Base-by-base conservation (phyloP, 2,113 vertebrate species). In the Numida meleagris region DNA sequence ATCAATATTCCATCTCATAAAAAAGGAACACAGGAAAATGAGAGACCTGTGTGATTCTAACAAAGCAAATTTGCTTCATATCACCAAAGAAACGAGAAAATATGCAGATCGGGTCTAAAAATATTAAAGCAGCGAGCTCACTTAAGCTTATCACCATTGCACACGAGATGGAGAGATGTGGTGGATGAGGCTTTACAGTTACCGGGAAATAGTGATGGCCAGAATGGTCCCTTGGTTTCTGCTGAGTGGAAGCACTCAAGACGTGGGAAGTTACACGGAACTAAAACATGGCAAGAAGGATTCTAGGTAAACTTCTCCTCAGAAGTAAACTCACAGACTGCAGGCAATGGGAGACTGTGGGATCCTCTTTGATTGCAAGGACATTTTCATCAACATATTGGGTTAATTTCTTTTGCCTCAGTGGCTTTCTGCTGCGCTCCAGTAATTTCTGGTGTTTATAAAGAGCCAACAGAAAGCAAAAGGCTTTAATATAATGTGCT, bases 81-180 rank as follows among this genome's bases (percentile, higher is more conserved):
- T 33, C 48, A 66, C n/a, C 45, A 74, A 79, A 84, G 11, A 81
- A 82, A 72, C 3, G 15, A n/a, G 5, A 53, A 77, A 82, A 55
- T 7, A 46, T 21, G 50, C 42, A 79, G 73, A 82, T 71, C 4
- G 33, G 11, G 12, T 62, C 34, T 58, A 82, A 88, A 93, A 96
- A 85, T 88, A 88, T 87, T 87, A 61, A 87, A 55, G 65, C 31
- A 79, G 46, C 14, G 36, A 95, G 31, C 2, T 63, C 82, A 43
- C 75, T 91, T 75, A 36, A 40, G 50, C 67, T 96, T 90, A 91
- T 88, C 84, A 76, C 45, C 23, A 11, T 80, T 85, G 46, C 20
- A 48, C 15, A 33, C 4, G 43, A 80, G 74, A 78, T 34, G 74
- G 17, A 42, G 42, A 89, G 65, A 66, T 36, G 31, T 53, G n/a